Evolutionary conservation across 2,888 invertebrate genomes (phyloP).

Genomic region (Agrochola lychnidis): DNA sequence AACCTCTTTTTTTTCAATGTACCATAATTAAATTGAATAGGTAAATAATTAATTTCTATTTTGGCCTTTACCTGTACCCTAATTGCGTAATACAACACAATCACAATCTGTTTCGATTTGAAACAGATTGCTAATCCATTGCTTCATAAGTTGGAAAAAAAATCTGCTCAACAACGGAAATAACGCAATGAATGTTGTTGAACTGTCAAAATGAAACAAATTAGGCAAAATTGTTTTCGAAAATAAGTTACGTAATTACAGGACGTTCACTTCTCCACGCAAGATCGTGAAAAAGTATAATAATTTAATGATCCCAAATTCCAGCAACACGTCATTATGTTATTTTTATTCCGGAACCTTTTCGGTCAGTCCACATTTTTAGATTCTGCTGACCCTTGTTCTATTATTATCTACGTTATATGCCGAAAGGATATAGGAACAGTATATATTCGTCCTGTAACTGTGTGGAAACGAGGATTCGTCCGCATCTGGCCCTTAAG

Average conservation of each 20-base stretch:
- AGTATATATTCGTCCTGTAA: slow-evolving; percentile 18
- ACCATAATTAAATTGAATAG: not conserved
- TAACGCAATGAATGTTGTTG: too few relatives aligned
- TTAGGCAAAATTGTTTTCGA: too few relatives aligned
- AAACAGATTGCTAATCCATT: too few relatives aligned
- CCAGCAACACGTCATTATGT: not conserved
- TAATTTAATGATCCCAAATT: not conserved
- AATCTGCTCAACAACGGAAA: too few relatives aligned
- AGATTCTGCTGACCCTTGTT: slow-evolving; percentile 8
- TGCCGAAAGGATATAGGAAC: slow-evolving; percentile 10
- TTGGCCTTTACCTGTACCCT: too few relatives aligned
- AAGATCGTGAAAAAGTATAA: not conserved
- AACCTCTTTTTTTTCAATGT: not conserved
- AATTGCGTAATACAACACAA: too few relatives aligned
- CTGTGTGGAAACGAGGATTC: slow-evolving; percentile 4
- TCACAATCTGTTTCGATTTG: too few relatives aligned
- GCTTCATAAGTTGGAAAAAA: too few relatives aligned
- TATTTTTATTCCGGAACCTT: slow-evolving; percentile 25
- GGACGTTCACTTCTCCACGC: not conserved
- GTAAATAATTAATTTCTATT: not conserved
- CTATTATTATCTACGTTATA: slow-evolving; percentile 32
- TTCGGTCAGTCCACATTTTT: slow-evolving; percentile 8
- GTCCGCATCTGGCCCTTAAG: not conserved
- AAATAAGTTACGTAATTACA: too few relatives aligned
- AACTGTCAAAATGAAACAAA: too few relatives aligned